Evolutionary conservation across 1,140 invertebrate genomes (phyloP).

Genomic region (Tetramorium parvispinum): DNA sequence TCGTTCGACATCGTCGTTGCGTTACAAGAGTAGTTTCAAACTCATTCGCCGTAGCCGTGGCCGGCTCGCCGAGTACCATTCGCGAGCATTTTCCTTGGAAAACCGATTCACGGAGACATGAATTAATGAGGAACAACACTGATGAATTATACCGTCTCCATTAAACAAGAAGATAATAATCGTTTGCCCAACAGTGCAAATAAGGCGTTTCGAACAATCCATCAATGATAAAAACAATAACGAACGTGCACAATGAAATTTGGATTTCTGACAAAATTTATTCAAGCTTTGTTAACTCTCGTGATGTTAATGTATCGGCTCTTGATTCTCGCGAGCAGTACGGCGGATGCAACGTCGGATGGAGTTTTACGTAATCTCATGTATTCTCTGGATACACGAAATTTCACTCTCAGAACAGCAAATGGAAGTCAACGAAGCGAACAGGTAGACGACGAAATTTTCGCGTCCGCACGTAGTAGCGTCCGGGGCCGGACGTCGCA

Average conservation of each 20-base stretch:
- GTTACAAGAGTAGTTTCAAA: slow-evolving; percentile 54
- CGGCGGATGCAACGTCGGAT: not conserved
- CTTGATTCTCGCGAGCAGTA: not conserved
- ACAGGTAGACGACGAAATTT: slow-evolving; percentile 5
- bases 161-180: not conserved
- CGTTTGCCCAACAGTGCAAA: not conserved
- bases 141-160: not conserved
- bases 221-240: not conserved
- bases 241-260: not conserved
- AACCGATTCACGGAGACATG: slow-evolving; percentile 21
- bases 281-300: not conserved
- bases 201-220: not conserved
- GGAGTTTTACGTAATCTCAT: not conserved
- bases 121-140: slow-evolving; percentile 20
- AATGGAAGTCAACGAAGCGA: slow-evolving; percentile 34
- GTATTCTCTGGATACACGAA: not conserved
- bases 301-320: not conserved
- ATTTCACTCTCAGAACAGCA: slow-evolving; percentile 10
- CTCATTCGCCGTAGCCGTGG: slow-evolving; percentile 26
- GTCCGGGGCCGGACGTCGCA: not conserved
- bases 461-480: not conserved
- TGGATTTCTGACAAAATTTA: not conserved
- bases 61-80: not conserved
- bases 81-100: slow-evolving; percentile 40
- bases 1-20: slow-evolving; percentile 41